These are phyloP conservation scores for Ctenopoma kingsleyae DNA, from an alignment of 2,797 vertebrate species.

Conservation along the genomic window DNA sequence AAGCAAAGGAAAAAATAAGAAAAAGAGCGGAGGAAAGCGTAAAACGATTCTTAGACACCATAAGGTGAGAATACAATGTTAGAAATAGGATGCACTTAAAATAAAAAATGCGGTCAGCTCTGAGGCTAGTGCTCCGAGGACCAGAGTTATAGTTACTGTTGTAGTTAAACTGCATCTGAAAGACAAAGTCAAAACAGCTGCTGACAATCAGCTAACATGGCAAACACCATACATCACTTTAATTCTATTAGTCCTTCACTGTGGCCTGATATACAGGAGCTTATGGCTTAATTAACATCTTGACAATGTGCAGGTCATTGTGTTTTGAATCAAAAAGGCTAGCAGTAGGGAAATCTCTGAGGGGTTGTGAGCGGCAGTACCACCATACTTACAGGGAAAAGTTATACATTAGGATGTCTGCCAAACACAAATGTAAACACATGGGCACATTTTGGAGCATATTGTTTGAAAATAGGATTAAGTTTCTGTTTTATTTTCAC, in stretches of 20 bases:
- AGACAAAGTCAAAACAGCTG: not conserved
- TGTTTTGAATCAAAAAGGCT: not conserved
- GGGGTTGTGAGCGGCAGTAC: not conserved
- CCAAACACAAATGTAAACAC: slow-evolving; percentile 5
- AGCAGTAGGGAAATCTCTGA: not conserved
- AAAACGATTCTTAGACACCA: slow-evolving; percentile 44
- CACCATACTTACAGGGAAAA: not conserved
- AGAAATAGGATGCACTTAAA: slow-evolving; percentile 3
- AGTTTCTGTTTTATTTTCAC: slow-evolving; percentile 25
- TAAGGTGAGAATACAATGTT: slow-evolving; percentile 10
- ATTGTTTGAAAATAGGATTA: slow-evolving; percentile 6
- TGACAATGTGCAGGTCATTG: too few relatives aligned
- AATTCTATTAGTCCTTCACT: not conserved
- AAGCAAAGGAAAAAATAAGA: slow-evolving; percentile 55
- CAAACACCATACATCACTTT: not conserved
- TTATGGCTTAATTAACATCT: not conserved
- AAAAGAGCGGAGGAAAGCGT: slow-evolving; percentile 62
- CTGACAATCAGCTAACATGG: not conserved
- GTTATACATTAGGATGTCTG: slow-evolving; percentile 16
- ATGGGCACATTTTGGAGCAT: not conserved
- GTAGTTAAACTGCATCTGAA: not conserved
- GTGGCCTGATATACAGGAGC: not conserved
- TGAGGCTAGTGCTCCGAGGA: not conserved
- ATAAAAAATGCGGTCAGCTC: not conserved
- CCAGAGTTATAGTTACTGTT: not conserved